These are phyloP conservation scores for Spondyliosoma cantharus DNA, from an alignment of 2,797 vertebrate species.

Conservation along the genomic window DNA sequence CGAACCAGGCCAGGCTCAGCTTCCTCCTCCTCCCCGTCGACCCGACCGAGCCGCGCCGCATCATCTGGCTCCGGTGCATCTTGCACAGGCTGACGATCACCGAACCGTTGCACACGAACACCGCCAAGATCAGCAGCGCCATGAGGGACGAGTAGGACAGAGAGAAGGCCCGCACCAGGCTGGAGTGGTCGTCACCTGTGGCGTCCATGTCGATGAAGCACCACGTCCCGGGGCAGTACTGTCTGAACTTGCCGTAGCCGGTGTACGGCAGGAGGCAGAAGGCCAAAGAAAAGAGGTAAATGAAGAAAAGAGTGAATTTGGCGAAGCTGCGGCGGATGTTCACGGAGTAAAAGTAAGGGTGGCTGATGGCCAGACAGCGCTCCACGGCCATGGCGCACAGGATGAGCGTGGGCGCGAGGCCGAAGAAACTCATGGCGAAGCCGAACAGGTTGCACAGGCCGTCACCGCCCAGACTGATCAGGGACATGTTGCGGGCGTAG, in stretches of 20 bases:
- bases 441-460: slow-evolving; percentile 87
- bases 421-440: slow-evolving; percentile 91
- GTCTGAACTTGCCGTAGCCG: slow-evolving; percentile 87
- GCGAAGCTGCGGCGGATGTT: slow-evolving; percentile 85
- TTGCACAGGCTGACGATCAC: slow-evolving; percentile 90
- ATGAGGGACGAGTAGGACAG: slow-evolving; percentile 88
- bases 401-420: slow-evolving; percentile 89
- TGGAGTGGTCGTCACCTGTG: slow-evolving; percentile 48
- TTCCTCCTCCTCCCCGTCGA: slow-evolving; percentile 75
- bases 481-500: slow-evolving; percentile 83
- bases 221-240: slow-evolving; percentile 93
- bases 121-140: slow-evolving; percentile 86
- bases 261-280: slow-evolving; percentile 88
- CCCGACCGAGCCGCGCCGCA: slow-evolving; percentile 81
- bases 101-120: slow-evolving; percentile 89
- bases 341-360: slow-evolving; percentile 90
- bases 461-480: slow-evolving; percentile 76
- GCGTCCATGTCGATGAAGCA: slow-evolving; percentile 92
- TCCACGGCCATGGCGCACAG: slow-evolving; percentile 92
- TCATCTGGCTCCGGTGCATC: slow-evolving; percentile 88
- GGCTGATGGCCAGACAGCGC: slow-evolving; percentile 91
- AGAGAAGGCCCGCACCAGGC: slow-evolving; percentile 85
- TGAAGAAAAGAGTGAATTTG: slow-evolving; percentile 81
- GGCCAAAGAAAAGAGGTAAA: slow-evolving; percentile 84
- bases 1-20: slow-evolving; percentile 82